Base-by-base conservation (phyloP, 2,888 invertebrate species). In the Junonia oenone region DNA sequence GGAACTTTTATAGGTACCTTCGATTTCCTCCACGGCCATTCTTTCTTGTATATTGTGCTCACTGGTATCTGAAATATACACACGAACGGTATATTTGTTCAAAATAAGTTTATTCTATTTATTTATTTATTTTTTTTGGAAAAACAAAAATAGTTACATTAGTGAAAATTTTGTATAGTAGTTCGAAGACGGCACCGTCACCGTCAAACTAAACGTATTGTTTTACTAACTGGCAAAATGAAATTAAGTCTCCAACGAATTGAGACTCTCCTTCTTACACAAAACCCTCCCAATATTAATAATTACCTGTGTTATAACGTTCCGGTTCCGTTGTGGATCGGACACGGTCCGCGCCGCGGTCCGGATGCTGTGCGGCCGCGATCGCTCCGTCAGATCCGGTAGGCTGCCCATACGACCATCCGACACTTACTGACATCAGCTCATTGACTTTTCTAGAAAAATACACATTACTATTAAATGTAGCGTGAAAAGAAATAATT, bases 381-480 rank as follows among this genome's bases (percentile, higher is more conserved):
- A 71, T 68, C 90, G 86, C 82, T 89, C 90, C 80, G 90, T 86
- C 69, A 91, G 78, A 74, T 91, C 90, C 65, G 90, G 90, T 76
- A 91, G 75, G 75, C 90, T 91, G 85, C 90, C 90, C 90, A 91
- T 88, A 62, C 82, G 79, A 58, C 59, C 62, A 60, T 59, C 60
- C 56, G 63, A 45, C 43, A 48, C 53, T 40, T 38, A 58, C 55
- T 51, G 11, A 38, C 54, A 58, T 58, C 14, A 43, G 48, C 15
- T 15, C 50, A 51, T 14, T 51, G 33, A 56, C 31, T 27, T 14
- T 47, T 40, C 51, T 40, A 17, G 15, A 17, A 26, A 27, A 14
- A 37, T 8, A 6, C 9, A 22, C 0, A 9, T 14, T 26, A 9
- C 33, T 27, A 27, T 22, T 13, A 37, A 13, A 37, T 1, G 9